Evolutionary conservation across 1,140 invertebrate genomes (phyloP).

Genomic region (Drosophila mojavensis): DNA sequence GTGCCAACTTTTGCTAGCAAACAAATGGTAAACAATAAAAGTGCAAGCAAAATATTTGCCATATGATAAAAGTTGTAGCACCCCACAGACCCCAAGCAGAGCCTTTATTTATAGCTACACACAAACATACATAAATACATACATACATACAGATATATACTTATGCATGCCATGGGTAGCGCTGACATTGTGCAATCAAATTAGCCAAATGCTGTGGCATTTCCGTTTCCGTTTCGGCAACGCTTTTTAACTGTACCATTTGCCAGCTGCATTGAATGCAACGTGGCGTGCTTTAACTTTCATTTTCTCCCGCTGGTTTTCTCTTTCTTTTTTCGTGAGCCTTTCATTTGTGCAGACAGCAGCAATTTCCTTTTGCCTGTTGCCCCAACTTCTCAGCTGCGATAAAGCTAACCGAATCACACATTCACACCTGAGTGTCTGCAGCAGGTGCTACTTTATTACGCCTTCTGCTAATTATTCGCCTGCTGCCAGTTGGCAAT

Average conservation of each 20-base stretch:
- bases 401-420: constrained; percentile 6
- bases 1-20: constrained; percentile 58
- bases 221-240: constrained; percentile 39
- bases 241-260: constrained; percentile 19
- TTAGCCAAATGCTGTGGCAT: constrained; percentile 61
- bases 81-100: constrained; percentile 19
- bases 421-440: constrained; percentile 11
- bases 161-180: constrained; percentile 9
- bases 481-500: constrained; percentile 17
- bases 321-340: not conserved
- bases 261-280: constrained; percentile 4
- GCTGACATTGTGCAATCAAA: constrained; percentile 55
- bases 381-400: constrained; percentile 5
- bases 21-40: constrained; percentile 50
- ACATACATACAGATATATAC: not conserved
- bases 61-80: constrained; percentile 69
- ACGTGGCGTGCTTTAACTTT: not conserved
- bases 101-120: not conserved
- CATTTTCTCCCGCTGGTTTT: not conserved
- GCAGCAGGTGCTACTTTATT: constrained; percentile 46
- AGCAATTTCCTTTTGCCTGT: constrained; percentile 57
- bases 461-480: constrained; percentile 61
- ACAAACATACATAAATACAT: not conserved
- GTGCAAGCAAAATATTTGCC: constrained; percentile 61
- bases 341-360: constrained; percentile 55